Conservation (phyloP, 2,888 invertebrate species). For the Conistra vaccinii region DNA sequence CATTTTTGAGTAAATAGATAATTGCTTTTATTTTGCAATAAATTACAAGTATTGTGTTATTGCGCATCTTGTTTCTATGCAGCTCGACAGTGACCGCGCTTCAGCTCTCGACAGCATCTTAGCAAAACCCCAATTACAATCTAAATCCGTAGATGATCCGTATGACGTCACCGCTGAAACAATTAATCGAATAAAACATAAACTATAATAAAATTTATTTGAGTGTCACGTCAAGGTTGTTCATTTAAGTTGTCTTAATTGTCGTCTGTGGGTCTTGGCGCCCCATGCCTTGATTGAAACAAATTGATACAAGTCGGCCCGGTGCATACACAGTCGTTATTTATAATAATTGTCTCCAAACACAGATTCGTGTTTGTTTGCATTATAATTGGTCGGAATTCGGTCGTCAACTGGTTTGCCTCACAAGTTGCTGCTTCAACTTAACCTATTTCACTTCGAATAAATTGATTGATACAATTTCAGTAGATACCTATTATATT, state of each 20-base stretch:
- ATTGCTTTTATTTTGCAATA: neutral
- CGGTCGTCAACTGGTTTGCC: constrained; percentile 3
- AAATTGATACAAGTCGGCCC: constrained; percentile 50
- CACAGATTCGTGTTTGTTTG: constrained; percentile 58
- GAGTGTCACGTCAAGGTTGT: constrained; percentile 51
- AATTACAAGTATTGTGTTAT: neutral
- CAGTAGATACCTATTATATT: neutral
- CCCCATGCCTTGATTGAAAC: constrained; percentile 51
- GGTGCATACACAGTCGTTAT: constrained; percentile 49
- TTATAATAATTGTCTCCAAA: constrained; percentile 64
- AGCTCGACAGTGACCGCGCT: neutral
- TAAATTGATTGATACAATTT: neutral
- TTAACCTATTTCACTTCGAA: neutral
- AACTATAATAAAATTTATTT: constrained; percentile 56
- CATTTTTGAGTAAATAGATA: neutral
- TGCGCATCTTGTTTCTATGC: neutral
- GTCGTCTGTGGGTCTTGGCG: constrained; percentile 43
- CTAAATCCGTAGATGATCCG: constrained; percentile 39
- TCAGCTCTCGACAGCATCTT: neutral
- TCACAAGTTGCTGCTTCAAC: neutral
- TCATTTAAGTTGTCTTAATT: constrained; percentile 53
- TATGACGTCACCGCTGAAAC: constrained; percentile 46
- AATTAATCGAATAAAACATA: constrained; percentile 55
- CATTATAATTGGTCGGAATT: constrained; percentile 36
- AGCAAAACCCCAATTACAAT: neutral